Evolutionary conservation across 2,113 vertebrate genomes (phyloP), one percentile per base, ranked within the genome.

Genomic region (Lepisosteus oculatus): DNA sequence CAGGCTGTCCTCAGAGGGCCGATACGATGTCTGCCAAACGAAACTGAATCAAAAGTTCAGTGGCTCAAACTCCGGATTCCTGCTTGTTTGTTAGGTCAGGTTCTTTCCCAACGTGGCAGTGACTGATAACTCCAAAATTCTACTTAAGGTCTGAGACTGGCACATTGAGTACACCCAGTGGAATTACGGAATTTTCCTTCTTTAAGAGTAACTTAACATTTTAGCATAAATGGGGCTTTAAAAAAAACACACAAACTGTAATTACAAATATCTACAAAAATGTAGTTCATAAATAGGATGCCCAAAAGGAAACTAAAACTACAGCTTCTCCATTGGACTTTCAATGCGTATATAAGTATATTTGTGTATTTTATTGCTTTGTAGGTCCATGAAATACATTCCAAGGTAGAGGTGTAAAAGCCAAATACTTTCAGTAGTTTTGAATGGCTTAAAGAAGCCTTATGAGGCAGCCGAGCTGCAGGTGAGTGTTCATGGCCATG

Each of bases 181-280:
- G 86, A 69, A 80, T 85, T 87, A 68, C 71, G 70, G 82, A 90
- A 89, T 87, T 73, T 80, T 85, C 84, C 73, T 70, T 71, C 82
- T 73, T 78, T 66, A 83, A 75, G 67, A 78, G 82, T 76, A 73
- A 64, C 71, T 73, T 65, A 75, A 29, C 72, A 71, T 70, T 78
- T 69, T 78, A 8, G 71, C 74, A 64, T 54, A 74, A 74, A 68
- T 41, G 68, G 65, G 29, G 29, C 11, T 13, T 51, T 51, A 1
- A 6, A 29, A 29, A 29, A 29, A 29, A 29, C 47, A 63, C 8
- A 55, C 14, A 9, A 12, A 54, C 44, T 47, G 15, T 55, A 67
- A 65, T 66, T 70, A 69, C 9, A 65, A 69, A 70, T 61, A 67
- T 41, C 67, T 65, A 43, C 15, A 75, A 54, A 67, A 67, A 69